Base-by-base conservation (phyloP, 2,888 invertebrate species). In the Xanthorhoe spadicearia region DNA sequence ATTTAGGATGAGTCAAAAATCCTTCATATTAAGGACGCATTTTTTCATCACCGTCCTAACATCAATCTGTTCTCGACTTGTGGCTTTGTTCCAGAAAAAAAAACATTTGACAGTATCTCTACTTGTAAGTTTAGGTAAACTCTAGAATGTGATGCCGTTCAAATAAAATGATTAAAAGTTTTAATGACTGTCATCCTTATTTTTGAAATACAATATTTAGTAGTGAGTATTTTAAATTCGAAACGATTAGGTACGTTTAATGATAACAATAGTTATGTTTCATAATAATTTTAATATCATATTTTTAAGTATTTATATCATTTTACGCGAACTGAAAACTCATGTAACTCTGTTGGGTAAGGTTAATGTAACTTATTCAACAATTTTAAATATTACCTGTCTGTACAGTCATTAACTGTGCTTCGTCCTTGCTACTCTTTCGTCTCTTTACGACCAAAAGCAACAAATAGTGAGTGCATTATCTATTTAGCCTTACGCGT, bases 401-500 rank as follows among this genome's bases (percentile, higher is more conserved):
- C 15, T 56, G n/a, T 49, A 53, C 3, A 84, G 82, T 83, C 85
- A 74, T 66, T 78, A 85, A 86, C 83, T 87, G 57, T 85, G 87
- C 52, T 38, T 17, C 85, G 86, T 85, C 82, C 87, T 87, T 88
- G 85, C 90, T 89, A 90, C 83, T 67, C 65, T 66, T 70, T 66
- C 54, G 68, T 68, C 70, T 66, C 70, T 66, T 64, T 68, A 67
- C 77, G 80, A 50, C 66, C 82, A 85, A 86, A 83, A 84, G 87
- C 83, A 91, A 90, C 92, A 89, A 90, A 92, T 92, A 89, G 86
- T 85, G 86, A 87, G 91, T 83, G 86, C 89, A 90, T 92, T 92
- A 93, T 91, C 92, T 92, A 93, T 92, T 93, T 92, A 89, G 91
- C 91, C 90, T 90, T 87, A 86, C 84, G 83, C 81, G 84, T 93